phyloP scores from a whole-genome alignment of 1,140 invertebrate genomes.

The Drosophila hydei region DNA sequence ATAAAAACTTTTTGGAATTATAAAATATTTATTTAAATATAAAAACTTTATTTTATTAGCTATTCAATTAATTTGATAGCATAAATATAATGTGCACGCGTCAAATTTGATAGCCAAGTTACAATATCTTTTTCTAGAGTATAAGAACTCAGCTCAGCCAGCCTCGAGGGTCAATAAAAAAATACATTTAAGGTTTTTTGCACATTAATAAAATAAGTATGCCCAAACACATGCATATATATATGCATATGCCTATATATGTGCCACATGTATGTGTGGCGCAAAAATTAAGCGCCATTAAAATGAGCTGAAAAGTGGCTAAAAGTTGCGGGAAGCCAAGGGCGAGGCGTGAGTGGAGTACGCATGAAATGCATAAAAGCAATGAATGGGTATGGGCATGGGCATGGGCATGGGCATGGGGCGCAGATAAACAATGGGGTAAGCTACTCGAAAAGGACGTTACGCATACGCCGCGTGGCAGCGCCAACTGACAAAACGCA shows the following conservation, averaged over 20 bases:
- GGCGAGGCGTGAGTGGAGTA: neutral
- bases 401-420: neutral
- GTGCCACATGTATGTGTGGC: constrained; percentile 26
- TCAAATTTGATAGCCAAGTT: neutral
- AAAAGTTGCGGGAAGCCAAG: neutral
- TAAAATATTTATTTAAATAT: too few relatives aligned
- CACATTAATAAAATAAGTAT: constrained; percentile 68
- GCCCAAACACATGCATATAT: neutral
- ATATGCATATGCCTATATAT: neutral
- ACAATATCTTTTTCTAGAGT: neutral
- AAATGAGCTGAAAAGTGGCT: constrained; percentile 22
- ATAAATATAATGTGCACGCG: too few relatives aligned
- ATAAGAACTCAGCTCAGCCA: neutral
- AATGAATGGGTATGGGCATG: neutral
- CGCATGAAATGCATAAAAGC: constrained; percentile 17
- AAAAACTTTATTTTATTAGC: too few relatives aligned
- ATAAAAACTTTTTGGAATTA: too few relatives aligned
- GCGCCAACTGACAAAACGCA: constrained; percentile 46
- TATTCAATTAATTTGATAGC: too few relatives aligned
- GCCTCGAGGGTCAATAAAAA: constrained; percentile 49
- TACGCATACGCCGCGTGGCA: constrained; percentile 60
- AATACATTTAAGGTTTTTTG: constrained; percentile 58
- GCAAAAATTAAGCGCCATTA: constrained; percentile 71
- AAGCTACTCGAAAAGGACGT: constrained; percentile 24
- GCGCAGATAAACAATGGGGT: constrained; percentile 53